phyloP scores from a whole-genome alignment of 1,140 invertebrate species.

The Hylyphantes graminicola region DNA sequence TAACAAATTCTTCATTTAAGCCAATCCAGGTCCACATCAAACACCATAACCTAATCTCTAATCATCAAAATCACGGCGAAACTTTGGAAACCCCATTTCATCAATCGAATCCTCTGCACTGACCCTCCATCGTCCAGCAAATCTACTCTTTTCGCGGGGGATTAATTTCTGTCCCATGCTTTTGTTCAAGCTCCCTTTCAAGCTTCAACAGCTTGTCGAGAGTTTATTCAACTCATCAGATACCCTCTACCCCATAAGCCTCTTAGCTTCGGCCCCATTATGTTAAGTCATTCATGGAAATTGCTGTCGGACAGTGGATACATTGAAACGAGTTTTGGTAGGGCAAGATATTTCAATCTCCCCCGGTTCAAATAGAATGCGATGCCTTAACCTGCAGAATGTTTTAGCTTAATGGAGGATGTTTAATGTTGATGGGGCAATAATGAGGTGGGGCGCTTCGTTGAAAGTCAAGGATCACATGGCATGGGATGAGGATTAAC shows the following conservation, averaged over 20 bases:
- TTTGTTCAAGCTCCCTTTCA: constrained; percentile 22
- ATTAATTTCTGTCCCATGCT: constrained; percentile 50
- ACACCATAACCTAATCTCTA: no score
- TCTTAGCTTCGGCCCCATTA: not conserved
- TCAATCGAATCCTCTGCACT: no score
- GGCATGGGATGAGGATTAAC: constrained; percentile 16
- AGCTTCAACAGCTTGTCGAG: constrained; percentile 21
- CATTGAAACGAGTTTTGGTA: not conserved
- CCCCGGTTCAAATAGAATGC: not conserved
- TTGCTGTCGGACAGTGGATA: constrained; percentile 9
- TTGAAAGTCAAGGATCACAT: constrained; percentile 1
- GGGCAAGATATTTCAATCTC: not conserved
- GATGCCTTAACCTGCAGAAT: constrained; percentile 3
- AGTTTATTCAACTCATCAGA: constrained; percentile 38
- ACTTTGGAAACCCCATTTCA: no score
- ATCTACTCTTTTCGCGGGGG: constrained; percentile 43
- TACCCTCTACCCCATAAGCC: constrained; percentile 16
- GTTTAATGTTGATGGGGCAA: not conserved
- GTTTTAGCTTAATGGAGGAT: constrained; percentile 11
- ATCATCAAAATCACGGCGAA: no score
- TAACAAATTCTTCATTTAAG: no score
- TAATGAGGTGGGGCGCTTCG: not conserved
- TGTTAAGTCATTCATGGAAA: constrained; percentile 33
- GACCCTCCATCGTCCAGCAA: not conserved
- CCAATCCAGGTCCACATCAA: no score